Conservation (phyloP, 2,113 vertebrate genomes). For the Bujurquina vittata region DNA sequence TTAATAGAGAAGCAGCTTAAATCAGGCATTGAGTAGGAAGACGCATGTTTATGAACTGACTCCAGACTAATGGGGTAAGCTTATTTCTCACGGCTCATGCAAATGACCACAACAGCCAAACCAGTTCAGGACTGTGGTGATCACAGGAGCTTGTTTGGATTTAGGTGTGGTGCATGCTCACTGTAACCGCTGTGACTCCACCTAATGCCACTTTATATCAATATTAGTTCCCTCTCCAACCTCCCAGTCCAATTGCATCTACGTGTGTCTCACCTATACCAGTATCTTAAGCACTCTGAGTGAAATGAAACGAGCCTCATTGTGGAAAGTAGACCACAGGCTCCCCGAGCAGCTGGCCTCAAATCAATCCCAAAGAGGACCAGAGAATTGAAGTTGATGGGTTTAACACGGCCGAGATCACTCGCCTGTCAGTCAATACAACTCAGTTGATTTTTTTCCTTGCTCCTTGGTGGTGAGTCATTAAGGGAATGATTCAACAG, state of each 20-base stretch:
- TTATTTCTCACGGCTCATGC: background rate
- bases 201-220: background rate
- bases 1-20: background rate
- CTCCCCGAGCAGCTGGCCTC: constrained; percentile 43
- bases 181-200: background rate
- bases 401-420: constrained; percentile 13
- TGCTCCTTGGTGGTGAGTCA: background rate
- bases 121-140: background rate
- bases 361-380: constrained; percentile 32
- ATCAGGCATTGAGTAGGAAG: background rate
- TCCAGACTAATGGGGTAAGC: background rate
- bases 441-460: constrained; percentile 2
- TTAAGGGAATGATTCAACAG: background rate
- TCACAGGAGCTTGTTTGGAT: background rate
- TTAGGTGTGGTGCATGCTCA: constrained; percentile 1
- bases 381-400: constrained; percentile 15
- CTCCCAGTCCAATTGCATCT: background rate
- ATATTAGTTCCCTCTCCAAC: background rate
- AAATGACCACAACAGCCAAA: background rate
- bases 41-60: background rate
- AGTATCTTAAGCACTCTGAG: background rate
- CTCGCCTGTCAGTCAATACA: background rate
- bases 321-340: constrained; percentile 37
- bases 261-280: background rate
- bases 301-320: constrained; percentile 17